Conservation (phyloP, 1,140 invertebrate genomes). For the Drosophila ananassae region DNA sequence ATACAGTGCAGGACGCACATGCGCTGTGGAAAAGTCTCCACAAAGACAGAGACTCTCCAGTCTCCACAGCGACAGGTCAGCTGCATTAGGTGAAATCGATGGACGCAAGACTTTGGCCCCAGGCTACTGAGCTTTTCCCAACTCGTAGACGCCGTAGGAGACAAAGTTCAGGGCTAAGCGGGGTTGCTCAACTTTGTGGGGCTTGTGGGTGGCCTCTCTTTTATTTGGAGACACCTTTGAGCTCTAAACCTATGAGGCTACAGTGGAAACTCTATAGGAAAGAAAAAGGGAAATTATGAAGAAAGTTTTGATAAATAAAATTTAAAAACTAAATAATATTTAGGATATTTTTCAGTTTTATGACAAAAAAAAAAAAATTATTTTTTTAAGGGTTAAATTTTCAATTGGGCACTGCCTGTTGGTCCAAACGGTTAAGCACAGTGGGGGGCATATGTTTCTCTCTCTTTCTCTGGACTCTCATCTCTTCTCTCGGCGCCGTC, state of each 20-base stretch:
- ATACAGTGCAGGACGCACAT: slow-evolving; percentile 51
- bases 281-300: no score
- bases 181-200: slow-evolving; percentile 64
- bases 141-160: background rate
- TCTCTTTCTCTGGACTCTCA: background rate
- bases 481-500: slow-evolving; percentile 55
- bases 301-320: no score
- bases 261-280: background rate
- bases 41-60: slow-evolving; percentile 22
- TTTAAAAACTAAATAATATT: background rate
- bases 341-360: background rate
- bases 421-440: background rate
- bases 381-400: background rate
- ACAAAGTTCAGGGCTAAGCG: slow-evolving; percentile 71
- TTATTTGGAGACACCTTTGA: slow-evolving; percentile 35
- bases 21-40: slow-evolving; percentile 32
- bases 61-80: slow-evolving; percentile 40
- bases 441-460: slow-evolving; percentile 7
- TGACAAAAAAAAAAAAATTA: background rate
- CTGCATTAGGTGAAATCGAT: slow-evolving; percentile 67
- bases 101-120: slow-evolving; percentile 40
- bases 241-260: background rate
- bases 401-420: slow-evolving; percentile 2
- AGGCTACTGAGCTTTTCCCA: slow-evolving; percentile 49
- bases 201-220: slow-evolving; percentile 36